Evolutionary conservation across 2,113 vertebrate genomes (phyloP).

Genomic region (Rhinolophus ferrumequinum): DNA sequence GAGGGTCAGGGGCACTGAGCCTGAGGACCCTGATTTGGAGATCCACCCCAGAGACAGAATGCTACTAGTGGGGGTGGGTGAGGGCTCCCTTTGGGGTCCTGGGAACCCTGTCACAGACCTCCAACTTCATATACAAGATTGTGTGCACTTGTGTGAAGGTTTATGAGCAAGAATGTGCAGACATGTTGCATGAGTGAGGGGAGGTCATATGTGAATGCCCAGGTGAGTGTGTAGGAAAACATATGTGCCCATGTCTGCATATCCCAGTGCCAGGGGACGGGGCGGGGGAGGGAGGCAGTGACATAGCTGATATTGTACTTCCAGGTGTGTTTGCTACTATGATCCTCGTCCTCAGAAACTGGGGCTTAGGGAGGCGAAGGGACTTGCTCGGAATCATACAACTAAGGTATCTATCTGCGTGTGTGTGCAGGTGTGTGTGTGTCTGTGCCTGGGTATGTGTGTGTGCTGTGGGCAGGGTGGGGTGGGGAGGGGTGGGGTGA

Average conservation of each 20-base stretch:
- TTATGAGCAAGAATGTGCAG: not conserved
- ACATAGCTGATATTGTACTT: fast-evolving
- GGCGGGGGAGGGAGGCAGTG: not conserved
- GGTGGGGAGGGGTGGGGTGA: not conserved
- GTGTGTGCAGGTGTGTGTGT: not conserved
- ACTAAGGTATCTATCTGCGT: fast-evolving
- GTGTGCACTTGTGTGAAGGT: not conserved
- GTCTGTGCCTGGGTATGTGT: not conserved
- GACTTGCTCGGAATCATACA: not conserved
- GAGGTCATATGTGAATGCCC: not conserved
- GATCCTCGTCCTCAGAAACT: not conserved
- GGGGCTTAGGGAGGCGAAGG: not conserved
- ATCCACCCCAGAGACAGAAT: not conserved
- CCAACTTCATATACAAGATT: fast-evolving
- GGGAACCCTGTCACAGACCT: not conserved
- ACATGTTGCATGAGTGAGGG: fast-evolving
- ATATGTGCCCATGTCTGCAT: not conserved
- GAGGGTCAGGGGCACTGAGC: not conserved
- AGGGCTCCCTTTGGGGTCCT: not conserved
- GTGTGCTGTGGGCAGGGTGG: not conserved
- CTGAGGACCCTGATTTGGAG: not conserved
- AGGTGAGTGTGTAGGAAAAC: not conserved
- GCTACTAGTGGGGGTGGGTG: not conserved
- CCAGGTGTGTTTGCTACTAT: fast-evolving
- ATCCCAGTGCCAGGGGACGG: not conserved